phyloP scores from a whole-genome alignment of 1,140 invertebrate genomes.

The Steinernema feltiae region DNA sequence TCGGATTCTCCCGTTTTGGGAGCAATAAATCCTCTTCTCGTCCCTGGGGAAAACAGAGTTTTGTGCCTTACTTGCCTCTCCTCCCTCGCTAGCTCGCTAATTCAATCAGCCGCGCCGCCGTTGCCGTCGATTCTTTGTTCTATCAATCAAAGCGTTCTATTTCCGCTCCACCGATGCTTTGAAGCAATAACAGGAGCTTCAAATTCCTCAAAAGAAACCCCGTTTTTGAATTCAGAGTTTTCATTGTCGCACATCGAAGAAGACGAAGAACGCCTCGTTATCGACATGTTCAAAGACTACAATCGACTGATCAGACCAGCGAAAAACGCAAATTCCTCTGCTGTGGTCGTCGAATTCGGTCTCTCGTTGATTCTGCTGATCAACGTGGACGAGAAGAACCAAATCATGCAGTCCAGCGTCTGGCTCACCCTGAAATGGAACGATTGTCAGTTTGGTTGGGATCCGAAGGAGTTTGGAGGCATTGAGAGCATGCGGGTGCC shows the following conservation, averaged over 20 bases:
- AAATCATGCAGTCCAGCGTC: constrained; percentile 56
- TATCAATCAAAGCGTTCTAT: not conserved
- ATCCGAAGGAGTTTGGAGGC: constrained; percentile 33
- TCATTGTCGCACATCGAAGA: constrained; percentile 16
- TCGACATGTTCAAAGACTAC: constrained; percentile 89
- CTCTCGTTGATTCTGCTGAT: constrained; percentile 96
- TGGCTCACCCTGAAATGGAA: constrained; percentile 70
- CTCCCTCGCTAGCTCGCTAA: not conserved
- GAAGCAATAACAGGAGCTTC: too few relatives aligned
- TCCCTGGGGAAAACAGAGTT: not conserved
- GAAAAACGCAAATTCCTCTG: constrained; percentile 78
- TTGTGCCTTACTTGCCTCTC: too few relatives aligned
- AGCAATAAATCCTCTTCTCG: too few relatives aligned
- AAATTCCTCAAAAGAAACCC: too few relatives aligned
- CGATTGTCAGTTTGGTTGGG: constrained; percentile 81
- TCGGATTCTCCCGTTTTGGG: too few relatives aligned
- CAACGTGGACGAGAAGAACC: constrained; percentile 68
- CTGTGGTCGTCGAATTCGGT: constrained; percentile 83
- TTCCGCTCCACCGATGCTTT: not conserved
- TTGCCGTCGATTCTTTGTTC: not conserved
- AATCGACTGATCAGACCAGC: constrained; percentile 97
- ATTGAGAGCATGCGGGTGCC: constrained; percentile 64
- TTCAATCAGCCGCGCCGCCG: not conserved
- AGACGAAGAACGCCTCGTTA: constrained; percentile 79
- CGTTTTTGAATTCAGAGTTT: not conserved